phyloP scores from a whole-genome alignment of 2,888 invertebrate genomes.

The Petrophora chlorosata region DNA sequence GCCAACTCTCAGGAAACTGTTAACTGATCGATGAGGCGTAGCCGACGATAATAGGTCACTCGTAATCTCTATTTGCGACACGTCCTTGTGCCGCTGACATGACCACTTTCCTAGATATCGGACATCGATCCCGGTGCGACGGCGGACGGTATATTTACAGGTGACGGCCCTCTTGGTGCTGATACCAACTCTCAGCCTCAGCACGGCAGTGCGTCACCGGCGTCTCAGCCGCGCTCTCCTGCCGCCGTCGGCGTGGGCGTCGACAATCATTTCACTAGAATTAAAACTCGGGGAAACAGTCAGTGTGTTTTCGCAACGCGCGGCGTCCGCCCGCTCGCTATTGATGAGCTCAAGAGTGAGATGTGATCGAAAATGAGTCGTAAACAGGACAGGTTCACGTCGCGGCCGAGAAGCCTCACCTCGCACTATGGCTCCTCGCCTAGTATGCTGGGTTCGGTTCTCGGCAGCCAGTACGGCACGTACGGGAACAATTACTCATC shows the following conservation, averaged over 20 bases:
- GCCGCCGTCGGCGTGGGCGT: slow-evolving; percentile 61
- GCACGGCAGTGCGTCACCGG: slow-evolving; percentile 58
- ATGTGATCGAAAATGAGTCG: slow-evolving; percentile 75
- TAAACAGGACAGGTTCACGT: slow-evolving; percentile 71
- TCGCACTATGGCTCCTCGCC: slow-evolving; percentile 75
- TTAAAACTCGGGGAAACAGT: slow-evolving; percentile 64
- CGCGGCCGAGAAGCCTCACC: slow-evolving; percentile 73
- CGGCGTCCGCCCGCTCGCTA: slow-evolving; percentile 57
- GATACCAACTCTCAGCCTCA: slow-evolving; percentile 49
- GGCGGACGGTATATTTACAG: slow-evolving; percentile 63
- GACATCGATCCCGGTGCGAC: slow-evolving; percentile 40
- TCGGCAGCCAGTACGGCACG: slow-evolving; percentile 67
- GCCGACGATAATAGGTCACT: slow-evolving; percentile 56
- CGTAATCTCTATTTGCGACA: slow-evolving; percentile 57
- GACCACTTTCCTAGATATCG: slow-evolving; percentile 29
- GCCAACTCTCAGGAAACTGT: slow-evolving; percentile 63
- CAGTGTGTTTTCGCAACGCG: slow-evolving; percentile 72
- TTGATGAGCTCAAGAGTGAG: slow-evolving; percentile 45
- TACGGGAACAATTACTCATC: slow-evolving; percentile 68
- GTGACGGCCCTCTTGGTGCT: slow-evolving; percentile 68
- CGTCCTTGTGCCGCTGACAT: slow-evolving; percentile 40
- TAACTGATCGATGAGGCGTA: slow-evolving; percentile 66
- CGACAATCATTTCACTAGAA: slow-evolving; percentile 71
- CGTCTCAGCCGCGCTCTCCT: slow-evolving; percentile 58
- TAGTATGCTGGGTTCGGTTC: slow-evolving; percentile 71